Evolutionary conservation across 2,113 vertebrate species (phyloP).

Genomic region (Zeus faber): DNA sequence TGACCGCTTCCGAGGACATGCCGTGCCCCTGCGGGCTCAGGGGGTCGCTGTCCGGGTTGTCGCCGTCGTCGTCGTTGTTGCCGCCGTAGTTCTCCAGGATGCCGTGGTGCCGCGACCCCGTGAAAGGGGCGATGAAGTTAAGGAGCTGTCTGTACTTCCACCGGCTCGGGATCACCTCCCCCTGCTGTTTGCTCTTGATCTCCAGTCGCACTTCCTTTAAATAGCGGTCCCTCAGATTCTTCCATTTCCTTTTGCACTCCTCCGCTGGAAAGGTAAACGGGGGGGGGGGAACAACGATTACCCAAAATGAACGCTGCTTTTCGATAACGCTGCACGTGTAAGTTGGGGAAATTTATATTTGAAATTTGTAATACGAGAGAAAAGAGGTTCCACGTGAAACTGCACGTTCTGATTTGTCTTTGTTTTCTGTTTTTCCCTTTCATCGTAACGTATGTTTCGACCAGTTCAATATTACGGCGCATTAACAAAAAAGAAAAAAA

Average conservation of each 20-base stretch:
- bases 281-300: too few relatives aligned
- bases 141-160: slow-evolving; percentile 69
- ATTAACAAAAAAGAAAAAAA: too few relatives aligned
- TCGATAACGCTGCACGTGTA: too few relatives aligned
- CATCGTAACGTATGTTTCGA: too few relatives aligned
- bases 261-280: slow-evolving; percentile 56
- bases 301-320: too few relatives aligned
- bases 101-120: slow-evolving; percentile 51
- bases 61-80: slow-evolving; percentile 36
- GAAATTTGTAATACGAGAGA: too few relatives aligned
- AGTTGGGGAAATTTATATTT: too few relatives aligned
- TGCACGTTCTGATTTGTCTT: too few relatives aligned
- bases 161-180: slow-evolving; percentile 48
- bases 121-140: slow-evolving; percentile 66
- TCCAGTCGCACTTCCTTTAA: slow-evolving; percentile 67
- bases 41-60: slow-evolving; percentile 39
- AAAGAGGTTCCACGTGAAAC: too few relatives aligned
- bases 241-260: slow-evolving; percentile 72
- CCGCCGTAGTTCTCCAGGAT: slow-evolving; percentile 22
- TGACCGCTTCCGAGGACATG: slow-evolving; percentile 18
- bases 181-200: slow-evolving; percentile 60
- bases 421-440: neutral
- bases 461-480: too few relatives aligned
- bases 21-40: slow-evolving; percentile 37
- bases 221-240: slow-evolving; percentile 73